phyloP scores from a whole-genome alignment of 2,113 vertebrate species.

The Archilochus colubris region DNA sequence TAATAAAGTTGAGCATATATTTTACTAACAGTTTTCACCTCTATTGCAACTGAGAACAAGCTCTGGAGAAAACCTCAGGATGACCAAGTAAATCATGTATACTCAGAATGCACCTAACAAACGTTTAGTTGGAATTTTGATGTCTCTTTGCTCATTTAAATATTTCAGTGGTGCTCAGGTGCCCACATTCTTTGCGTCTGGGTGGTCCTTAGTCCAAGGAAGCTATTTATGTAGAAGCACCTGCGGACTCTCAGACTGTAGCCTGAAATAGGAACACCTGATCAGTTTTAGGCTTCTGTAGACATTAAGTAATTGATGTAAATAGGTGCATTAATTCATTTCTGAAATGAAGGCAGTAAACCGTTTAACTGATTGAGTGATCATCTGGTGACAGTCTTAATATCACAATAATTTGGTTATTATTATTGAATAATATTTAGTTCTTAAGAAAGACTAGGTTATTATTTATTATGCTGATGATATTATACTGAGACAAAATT shows the following conservation, averaged over 20 bases:
- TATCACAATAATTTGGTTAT: neutral
- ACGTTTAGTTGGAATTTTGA: neutral
- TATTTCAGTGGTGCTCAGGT: neutral
- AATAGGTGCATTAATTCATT: neutral
- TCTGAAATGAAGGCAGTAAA: neutral
- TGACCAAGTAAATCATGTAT: neutral
- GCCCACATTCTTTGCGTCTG: neutral
- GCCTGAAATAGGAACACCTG: neutral
- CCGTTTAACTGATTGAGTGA: neutral
- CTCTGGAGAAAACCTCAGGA: neutral
- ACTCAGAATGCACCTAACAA: neutral
- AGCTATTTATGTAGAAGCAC: neutral
- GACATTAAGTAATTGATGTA: neutral
- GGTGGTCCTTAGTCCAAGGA: neutral
- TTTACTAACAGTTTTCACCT: neutral
- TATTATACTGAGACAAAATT: neutral
- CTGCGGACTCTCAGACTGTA: neutral
- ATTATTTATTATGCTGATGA: neutral
- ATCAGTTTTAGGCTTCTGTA: neutral
- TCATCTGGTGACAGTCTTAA: neutral
- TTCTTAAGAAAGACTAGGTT: neutral
- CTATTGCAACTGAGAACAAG: neutral
- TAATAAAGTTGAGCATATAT: neutral
- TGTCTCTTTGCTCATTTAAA: neutral
- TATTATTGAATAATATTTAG: neutral